Evolutionary conservation across 2,888 invertebrate genomes (phyloP), one percentile per base, ranked within the genome.

Genomic region (Caenorhabditis becei): DNA sequence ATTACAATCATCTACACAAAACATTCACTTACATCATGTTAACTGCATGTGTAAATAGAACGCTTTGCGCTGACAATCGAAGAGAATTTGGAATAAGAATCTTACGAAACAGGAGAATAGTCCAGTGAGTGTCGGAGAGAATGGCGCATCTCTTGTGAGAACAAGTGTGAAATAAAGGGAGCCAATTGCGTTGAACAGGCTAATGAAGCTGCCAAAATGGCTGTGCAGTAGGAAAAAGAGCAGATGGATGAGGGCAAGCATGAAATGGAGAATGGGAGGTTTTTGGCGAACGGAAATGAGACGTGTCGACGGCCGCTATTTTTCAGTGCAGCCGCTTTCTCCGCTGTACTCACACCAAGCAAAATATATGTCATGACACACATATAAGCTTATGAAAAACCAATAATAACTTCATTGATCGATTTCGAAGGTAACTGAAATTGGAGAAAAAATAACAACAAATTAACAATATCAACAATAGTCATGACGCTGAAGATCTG

Each of bases 11-110:
- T 41, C 35, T 20, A 23, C 63, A 47, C 62, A 71, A 23, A 47
- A 44, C 63, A 62, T 71, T 71, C 71, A 71, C 71, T 71, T 71
- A 71, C 71, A 71, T 16, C 61, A 63, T n/a, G 24, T 28, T 8
- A 8, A 4, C 32, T 7, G 32, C 23, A 7, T 44, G 56, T 71
- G 71, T 71, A 32, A 71, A 62, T 14, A 11, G 18, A 54, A 56
- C 10, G 35, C 26, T 71, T 35, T 71, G 62, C 11, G 56, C 54
- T 54, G 47, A 61, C 11, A 24, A 44, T 14, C 10, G 32, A 16
- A 53, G 53, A 5, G 62, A 44, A 23, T 2, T 16, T 20, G 37
- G 10, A 37, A 35, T 5, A 14, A 20, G 20, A 37, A 20, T n/a
- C n/a, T n/a, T n/a, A n/a, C n/a, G n/a, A n/a, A n/a, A n/a, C n/a